A percentile compares a stretch with the other conserved stretches of the same genome.
phyloP scores from a whole-genome alignment of 2,797 vertebrate genomes.

The Channallabes apus region DNA sequence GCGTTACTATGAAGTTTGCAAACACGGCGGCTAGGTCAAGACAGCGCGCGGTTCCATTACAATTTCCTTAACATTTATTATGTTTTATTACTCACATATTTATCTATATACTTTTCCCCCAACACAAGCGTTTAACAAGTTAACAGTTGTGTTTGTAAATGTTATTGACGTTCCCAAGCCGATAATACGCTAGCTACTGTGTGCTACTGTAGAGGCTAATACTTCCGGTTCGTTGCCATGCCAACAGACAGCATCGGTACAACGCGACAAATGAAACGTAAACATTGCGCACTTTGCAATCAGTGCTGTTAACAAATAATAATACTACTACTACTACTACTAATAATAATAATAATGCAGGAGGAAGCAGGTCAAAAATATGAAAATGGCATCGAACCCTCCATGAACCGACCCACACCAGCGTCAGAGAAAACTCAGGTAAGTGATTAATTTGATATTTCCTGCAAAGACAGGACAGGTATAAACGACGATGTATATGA shows the following conservation, averaged over 20 bases:
- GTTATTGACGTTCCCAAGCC: too few relatives aligned
- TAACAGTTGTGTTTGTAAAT: not conserved
- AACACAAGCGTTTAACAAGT: fast-evolving
- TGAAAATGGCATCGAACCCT: constrained; percentile 57
- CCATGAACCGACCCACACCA: constrained; percentile 66
- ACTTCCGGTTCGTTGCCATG: too few relatives aligned
- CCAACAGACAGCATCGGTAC: too few relatives aligned
- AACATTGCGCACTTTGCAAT: not conserved
- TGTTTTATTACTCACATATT: not conserved
- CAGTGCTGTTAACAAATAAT: not conserved
- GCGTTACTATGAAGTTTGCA: constrained; percentile 61
- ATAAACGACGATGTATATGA: not conserved
- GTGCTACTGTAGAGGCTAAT: too few relatives aligned
- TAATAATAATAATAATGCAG: constrained; percentile 44
- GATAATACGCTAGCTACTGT: not conserved
- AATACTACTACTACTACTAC: too few relatives aligned
- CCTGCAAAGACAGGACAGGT: not conserved
- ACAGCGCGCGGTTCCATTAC: not conserved
- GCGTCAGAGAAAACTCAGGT: constrained; percentile 74
- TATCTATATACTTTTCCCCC: not conserved
- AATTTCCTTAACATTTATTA: not conserved
- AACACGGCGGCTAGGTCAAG: constrained; percentile 36
- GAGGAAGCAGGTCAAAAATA: constrained; percentile 50
- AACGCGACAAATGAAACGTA: too few relatives aligned
- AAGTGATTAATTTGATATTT: not conserved